Base-by-base conservation (phyloP, 2,888 invertebrate genomes). In the Eledona agricola region DNA sequence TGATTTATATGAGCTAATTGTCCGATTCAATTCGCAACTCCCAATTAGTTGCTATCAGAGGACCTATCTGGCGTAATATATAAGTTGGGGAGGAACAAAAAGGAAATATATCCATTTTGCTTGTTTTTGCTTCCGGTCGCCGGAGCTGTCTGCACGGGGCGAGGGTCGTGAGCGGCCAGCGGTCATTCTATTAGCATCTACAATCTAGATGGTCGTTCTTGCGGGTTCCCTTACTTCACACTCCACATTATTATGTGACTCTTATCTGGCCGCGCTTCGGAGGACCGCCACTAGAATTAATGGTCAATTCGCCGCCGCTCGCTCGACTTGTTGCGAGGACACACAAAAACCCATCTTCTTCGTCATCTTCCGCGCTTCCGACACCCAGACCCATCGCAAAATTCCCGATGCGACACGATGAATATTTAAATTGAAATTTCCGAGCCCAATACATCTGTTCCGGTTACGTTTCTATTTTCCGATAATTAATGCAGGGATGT, bases 131-230 rank as follows among this genome's bases (percentile, higher is more conserved):
- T 73, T 74, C 74, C 74, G 72, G 72, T 61, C 59, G 38, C 60
- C 57, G 52, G 60, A 61, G 57, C 59, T 60, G 67, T 64, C 64
- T 63, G 54, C 62, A 58, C 49, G 60, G 55, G 57, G 60, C 61
- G 67, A 67, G 68, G 65, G 66, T 67, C 62, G 65, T 58, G 60
- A 58, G 58, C 69, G 72, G 73, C 70, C 72, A 72, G 70, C 70
- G 76, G 76, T 74, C 76, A 77, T 76, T 77, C 76, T 76, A 77
- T 77, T 77, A 77, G 73, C 76, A 77, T 77, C 75, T 73, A 73
- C 71, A 76, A 77, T 77, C 77, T 76, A 76, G 76, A 77, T 76
- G 74, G 67, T 67, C 72, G 74, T 74, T 75, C 75, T 75, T 74
- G 75, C 67, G 64, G 67, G 63, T 58, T 60, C 72, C 71, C 71